Conservation (phyloP, 1,140 invertebrate genomes). For the Heliothis subflexa region DNA sequence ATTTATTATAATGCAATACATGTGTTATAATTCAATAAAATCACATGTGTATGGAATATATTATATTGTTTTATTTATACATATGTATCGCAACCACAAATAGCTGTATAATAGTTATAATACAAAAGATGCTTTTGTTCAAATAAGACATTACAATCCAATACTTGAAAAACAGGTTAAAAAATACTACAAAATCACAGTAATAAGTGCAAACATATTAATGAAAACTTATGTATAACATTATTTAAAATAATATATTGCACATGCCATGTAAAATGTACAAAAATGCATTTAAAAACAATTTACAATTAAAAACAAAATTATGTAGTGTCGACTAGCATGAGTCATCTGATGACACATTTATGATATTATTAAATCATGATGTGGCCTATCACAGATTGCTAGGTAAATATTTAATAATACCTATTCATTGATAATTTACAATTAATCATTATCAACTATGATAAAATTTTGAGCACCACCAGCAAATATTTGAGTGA, state of each 20-base stretch:
- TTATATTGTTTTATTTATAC: constrained; percentile 26
- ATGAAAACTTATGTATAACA: no score
- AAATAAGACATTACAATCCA: background rate
- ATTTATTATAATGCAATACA: constrained; percentile 50
- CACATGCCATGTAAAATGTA: background rate
- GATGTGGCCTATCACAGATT: constrained; percentile 5
- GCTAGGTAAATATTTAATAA: background rate
- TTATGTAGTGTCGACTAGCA: constrained; percentile 6
- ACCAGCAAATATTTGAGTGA: constrained; percentile 76
- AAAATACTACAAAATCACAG: no score
- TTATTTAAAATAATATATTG: no score
- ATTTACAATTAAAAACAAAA: background rate
- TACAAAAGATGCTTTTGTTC: background rate
- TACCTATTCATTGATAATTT: background rate
- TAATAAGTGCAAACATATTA: no score
- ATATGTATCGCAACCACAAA: background rate
- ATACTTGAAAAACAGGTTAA: no score
- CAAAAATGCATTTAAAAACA: background rate
- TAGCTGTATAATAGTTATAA: no score
- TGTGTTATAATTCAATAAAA: constrained; percentile 52
- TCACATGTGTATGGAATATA: constrained; percentile 34
- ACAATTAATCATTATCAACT: constrained; percentile 51
- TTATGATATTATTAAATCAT: background rate
- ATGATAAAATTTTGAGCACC: constrained; percentile 82
- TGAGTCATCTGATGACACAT: constrained; percentile 18